Percentiles rank a stretch among this genome's conserved stretches.
Conservation (phyloP, 2,888 invertebrate genomes). For the Venusia cambrica region DNA sequence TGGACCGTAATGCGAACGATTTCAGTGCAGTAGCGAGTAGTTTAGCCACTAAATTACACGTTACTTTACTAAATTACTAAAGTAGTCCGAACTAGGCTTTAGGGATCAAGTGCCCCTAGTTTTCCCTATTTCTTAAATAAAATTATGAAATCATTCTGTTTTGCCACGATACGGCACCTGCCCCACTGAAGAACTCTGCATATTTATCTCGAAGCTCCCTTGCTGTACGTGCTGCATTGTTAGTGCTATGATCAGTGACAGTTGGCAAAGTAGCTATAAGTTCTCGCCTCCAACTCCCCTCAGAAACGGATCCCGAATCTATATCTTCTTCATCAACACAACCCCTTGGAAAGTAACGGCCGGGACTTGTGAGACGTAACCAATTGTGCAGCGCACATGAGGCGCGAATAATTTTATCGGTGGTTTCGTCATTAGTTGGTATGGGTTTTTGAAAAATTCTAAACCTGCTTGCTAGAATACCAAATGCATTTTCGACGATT, state of each 20-base stretch:
- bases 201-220: slow-evolving; percentile 6
- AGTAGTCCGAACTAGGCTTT: no score
- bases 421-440: slow-evolving; percentile 6
- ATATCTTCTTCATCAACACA: slow-evolving; percentile 8
- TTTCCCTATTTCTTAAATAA: no score
- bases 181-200: slow-evolving; percentile 14
- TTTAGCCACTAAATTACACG: no score
- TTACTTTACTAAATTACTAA: no score
- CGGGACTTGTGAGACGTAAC: slow-evolving; percentile 1
- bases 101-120: no score
- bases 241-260: slow-evolving; percentile 9
- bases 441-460: slow-evolving; percentile 13
- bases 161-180: slow-evolving; percentile 20
- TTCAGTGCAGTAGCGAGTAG: no score
- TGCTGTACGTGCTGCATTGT: slow-evolving; percentile 9
- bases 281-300: slow-evolving; percentile 14
- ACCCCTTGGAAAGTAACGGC: background rate
- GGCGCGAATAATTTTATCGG: slow-evolving; percentile 4
- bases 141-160: no score
- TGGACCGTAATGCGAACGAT: no score
- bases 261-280: slow-evolving; percentile 10
- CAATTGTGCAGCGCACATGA: slow-evolving; percentile 10
- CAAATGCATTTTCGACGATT: slow-evolving; percentile 18
- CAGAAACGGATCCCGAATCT: slow-evolving; percentile 1
- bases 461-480: slow-evolving; percentile 17